Evolutionary conservation across 2,888 invertebrate genomes (phyloP).

Genomic region (Rhamnusium bicolor): DNA sequence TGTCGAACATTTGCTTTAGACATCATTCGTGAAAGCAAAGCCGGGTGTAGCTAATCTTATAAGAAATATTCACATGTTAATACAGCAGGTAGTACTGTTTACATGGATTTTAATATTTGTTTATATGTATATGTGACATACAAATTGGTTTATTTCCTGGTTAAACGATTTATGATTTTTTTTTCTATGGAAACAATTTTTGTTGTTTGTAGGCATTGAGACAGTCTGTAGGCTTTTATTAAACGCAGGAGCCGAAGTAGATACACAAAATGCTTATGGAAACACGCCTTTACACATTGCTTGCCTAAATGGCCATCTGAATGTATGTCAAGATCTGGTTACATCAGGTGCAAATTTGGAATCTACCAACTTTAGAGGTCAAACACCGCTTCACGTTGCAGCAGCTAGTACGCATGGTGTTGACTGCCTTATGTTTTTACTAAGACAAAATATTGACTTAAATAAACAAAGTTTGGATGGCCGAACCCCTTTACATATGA

Average conservation of each 20-base stretch:
- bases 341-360: slow-evolving; percentile 71
- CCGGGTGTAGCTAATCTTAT: no score
- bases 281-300: slow-evolving; percentile 77
- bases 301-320: slow-evolving; percentile 76
- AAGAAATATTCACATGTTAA: no score
- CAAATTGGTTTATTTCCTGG: no score
- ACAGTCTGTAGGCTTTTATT: slow-evolving; percentile 68
- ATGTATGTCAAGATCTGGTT: slow-evolving; percentile 73
- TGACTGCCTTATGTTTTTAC: slow-evolving; percentile 75
- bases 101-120: no score
- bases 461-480: slow-evolving; percentile 76
- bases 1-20: no score
- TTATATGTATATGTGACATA: no score
- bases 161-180: no score
- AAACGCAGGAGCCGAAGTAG: slow-evolving; percentile 74
- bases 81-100: no score
- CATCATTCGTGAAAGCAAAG: no score
- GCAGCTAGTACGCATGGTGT: slow-evolving; percentile 76
- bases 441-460: slow-evolving; percentile 73
- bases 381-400: slow-evolving; percentile 76
- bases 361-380: slow-evolving; percentile 71
- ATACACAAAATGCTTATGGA: slow-evolving; percentile 75
- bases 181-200: background rate
- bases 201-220: slow-evolving; percentile 56
- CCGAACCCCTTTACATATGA: slow-evolving; percentile 78